Conservation (phyloP, 2,888 invertebrate genomes). For the Orthosia gothica region DNA sequence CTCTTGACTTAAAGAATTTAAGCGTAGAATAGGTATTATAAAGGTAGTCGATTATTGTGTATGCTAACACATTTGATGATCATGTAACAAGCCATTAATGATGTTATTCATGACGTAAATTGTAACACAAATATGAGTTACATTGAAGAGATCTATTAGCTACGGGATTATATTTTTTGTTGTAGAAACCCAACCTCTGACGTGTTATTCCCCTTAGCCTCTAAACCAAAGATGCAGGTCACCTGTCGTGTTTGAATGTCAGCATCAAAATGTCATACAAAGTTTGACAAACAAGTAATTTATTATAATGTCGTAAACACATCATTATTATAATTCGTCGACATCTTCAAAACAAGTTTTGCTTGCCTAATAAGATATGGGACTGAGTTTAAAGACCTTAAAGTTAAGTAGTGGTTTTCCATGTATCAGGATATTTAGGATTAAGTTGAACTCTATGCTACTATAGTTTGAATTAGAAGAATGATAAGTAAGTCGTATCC, state of each 20-base stretch:
- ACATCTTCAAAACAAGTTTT: conserved; percentile 18
- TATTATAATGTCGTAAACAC: conserved; percentile 34
- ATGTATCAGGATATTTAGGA: too few relatives aligned
- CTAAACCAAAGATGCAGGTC: conserved; percentile 41
- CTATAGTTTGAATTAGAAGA: too few relatives aligned
- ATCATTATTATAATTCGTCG: conserved; percentile 10
- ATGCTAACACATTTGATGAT: too few relatives aligned
- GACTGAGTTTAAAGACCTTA: neutral
- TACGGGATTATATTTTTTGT: conserved; percentile 53
- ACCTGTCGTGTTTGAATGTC: conserved; percentile 45
- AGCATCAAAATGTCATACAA: conserved; percentile 32
- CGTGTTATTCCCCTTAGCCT: conserved; percentile 17
- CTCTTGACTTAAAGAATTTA: too few relatives aligned
- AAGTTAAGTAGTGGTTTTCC: neutral
- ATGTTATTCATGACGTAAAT: conserved; percentile 41
- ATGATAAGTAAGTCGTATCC: too few relatives aligned
- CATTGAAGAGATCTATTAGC: conserved; percentile 30
- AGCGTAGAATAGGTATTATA: too few relatives aligned
- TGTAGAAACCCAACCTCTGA: conserved; percentile 20
- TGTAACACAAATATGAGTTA: conserved; percentile 14
- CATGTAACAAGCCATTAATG: conserved; percentile 27
- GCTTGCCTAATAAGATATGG: neutral
- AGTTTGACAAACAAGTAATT: conserved; percentile 43
- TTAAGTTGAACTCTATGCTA: too few relatives aligned
- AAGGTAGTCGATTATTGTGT: too few relatives aligned